Evolutionary conservation across 1,140 invertebrate species (phyloP).

Genomic region (Megathymus violae): DNA sequence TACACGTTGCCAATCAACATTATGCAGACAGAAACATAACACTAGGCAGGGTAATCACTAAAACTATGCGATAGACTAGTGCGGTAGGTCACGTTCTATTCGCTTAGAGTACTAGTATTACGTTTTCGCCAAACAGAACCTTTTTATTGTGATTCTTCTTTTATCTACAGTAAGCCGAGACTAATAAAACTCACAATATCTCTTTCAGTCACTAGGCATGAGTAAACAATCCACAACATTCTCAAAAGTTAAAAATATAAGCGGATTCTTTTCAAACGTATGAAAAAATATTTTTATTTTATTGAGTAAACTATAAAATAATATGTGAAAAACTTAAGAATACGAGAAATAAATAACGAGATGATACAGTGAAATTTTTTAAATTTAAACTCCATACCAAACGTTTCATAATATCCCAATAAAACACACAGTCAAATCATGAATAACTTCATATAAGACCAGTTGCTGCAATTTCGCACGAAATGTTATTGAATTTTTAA

Average conservation of each 20-base stretch:
- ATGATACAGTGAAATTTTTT: too few relatives aligned
- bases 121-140: slow-evolving; percentile 18
- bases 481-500: neutral
- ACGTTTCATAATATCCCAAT: too few relatives aligned
- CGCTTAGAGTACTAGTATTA: slow-evolving; percentile 8
- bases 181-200: neutral
- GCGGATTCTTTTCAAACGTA: too few relatives aligned
- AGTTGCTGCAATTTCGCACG: slow-evolving; percentile 2
- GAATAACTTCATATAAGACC: neutral
- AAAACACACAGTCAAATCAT: too few relatives aligned
- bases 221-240: too few relatives aligned
- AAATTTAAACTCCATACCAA: too few relatives aligned
- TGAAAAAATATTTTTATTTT: too few relatives aligned
- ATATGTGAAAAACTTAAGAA: too few relatives aligned
- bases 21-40: slow-evolving; percentile 30
- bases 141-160: slow-evolving; percentile 15
- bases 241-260: too few relatives aligned
- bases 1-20: slow-evolving; percentile 21
- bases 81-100: slow-evolving; percentile 30
- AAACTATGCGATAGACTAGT: slow-evolving; percentile 22
- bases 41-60: slow-evolving; percentile 31
- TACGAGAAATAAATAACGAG: too few relatives aligned
- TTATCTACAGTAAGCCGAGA: neutral
- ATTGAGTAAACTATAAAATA: too few relatives aligned
- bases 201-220: too few relatives aligned